A percentile compares a stretch with the other conserved stretches of the same genome.
Evolutionary conservation across 2,888 invertebrate species (phyloP).

Genomic region (Idaea straminata): DNA sequence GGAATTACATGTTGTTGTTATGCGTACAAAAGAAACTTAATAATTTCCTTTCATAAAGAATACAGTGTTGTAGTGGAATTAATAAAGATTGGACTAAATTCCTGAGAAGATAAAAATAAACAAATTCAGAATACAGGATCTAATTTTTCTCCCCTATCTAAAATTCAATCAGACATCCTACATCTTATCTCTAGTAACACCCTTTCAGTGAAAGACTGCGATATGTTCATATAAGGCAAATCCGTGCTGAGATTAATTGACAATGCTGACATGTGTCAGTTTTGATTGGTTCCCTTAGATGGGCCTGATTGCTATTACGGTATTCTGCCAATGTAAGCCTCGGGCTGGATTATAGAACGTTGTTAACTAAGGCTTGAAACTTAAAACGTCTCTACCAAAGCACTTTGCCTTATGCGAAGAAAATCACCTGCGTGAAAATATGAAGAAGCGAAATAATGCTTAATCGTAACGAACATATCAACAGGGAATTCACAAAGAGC

Average conservation of each 20-base stretch:
- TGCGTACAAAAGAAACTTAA: not conserved
- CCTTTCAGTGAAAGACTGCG: not conserved
- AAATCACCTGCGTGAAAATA: too few relatives aligned
- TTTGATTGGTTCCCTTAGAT: not conserved
- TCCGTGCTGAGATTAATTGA: not conserved
- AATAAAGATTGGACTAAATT: not conserved
- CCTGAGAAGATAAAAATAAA: too few relatives aligned
- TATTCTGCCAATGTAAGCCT: not conserved
- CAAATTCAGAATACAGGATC: not conserved
- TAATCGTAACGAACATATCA: too few relatives aligned
- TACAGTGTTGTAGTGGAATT: not conserved
- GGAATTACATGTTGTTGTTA: not conserved
- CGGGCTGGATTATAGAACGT: not conserved
- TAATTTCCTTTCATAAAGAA: not conserved
- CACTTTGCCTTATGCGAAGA: not conserved
- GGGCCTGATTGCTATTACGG: not conserved
- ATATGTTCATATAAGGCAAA: not conserved
- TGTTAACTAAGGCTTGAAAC: not conserved
- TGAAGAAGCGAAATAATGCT: too few relatives aligned
- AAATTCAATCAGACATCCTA: not conserved
- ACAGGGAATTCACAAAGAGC: not conserved
- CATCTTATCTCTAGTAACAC: not conserved
- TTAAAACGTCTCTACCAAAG: not conserved
- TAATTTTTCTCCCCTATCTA: not conserved
- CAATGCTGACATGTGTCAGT: not conserved